Base-by-base conservation (phyloP, 2,113 vertebrate genomes). In the Microcebus murinus region DNA sequence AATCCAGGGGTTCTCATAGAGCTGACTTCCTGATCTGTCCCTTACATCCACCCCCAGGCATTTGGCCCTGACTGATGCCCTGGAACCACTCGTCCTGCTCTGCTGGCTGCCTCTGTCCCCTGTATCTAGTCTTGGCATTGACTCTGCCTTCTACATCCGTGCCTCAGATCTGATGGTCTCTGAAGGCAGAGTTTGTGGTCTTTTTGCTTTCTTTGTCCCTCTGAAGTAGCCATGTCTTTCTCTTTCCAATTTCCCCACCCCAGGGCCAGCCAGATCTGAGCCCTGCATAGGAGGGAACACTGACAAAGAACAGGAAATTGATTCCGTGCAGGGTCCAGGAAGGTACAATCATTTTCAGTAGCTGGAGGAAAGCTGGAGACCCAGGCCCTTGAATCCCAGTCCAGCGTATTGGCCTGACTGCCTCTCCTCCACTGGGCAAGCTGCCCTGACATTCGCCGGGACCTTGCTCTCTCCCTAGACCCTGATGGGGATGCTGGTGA, bases 381-480 rank as follows among this genome's bases (percentile, higher is more conserved):
- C 23, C 45, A 1, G 59, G 92, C 21, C 45, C 68, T n/a, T 21
- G 80, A 73, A n/a, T 29, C 45, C 77, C 36, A 74, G 42, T 21
- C 23, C n/a, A 7, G 45, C 55, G 79, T 39, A 3, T 68, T 6
- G 52, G 77, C 48, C 13, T 67, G 63, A 11, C 34, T 31, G 21
- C 13, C 6, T 63, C 39, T 57, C 36, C 25, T 61, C 42, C 17
- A 65, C 4, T 39, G 14, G 0, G 29, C 34, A 76, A 61, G 11
- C 10, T 82, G 36, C 76, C 70, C 70, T 90, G 52, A 82, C 57
- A 76, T 84, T 95, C 90, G 83, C n/a, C 0, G 48, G 84, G 73
- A 94, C 70, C 59, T 81, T 65, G 57, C 48, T 83, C 76, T 92
- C 52, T 86, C 52, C n/a, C n/a, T n/a, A 94, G 92, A 93, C 88